Base-by-base conservation (phyloP, 2,797 vertebrate species). In the Sebastes matsubarae region DNA sequence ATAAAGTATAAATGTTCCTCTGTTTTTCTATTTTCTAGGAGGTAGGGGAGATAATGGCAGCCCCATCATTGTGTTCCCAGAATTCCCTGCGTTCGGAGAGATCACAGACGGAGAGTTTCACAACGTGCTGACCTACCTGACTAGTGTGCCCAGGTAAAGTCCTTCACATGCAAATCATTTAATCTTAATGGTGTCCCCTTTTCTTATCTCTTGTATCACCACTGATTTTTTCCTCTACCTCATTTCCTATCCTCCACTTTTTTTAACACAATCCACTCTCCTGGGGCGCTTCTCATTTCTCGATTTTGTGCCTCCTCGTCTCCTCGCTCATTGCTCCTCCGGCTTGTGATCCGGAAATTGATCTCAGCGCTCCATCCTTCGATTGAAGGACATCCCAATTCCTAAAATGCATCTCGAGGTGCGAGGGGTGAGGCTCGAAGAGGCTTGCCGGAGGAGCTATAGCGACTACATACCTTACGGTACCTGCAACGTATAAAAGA, bases 11-110 rank as follows among this genome's bases (percentile, higher is more conserved):
- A 29, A 2, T 18, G 20, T 59, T 58, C 2, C 4, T 50, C 22
- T 55, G 27, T 50, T 64, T 78, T 20, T 61, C 3, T 11, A 5
- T 83, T 80, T 79, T 42, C 2, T 87, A 99, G 98, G 98, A 36
- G 98, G 98, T 52, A 94, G 98, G 93, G 98, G 97, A n/a, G 94
- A 96, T 85, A 97, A 97, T 85, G 97, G 98, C 80, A 97, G 97
- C 79, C 98, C 98, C 4, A 96, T 99, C 92, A 98, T 99, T 81
- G 97, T 98, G 66, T 99, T 99, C 94, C 98, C 98, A 65, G 97
- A 99, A 91, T 99, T 97, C 85, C 97, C 98, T 16, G 87, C 96
- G 30, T 99, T 99, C 88, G 94, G 97, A 0, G 98, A 99, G 67
- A 96, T 99, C 89, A 97, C 97, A 0, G 98, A 99, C 75, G 94